Percentiles rank a stretch among this genome's conserved stretches.
Evolutionary conservation across 2,113 vertebrate species (phyloP).

Genomic region (Fregetta grallaria): DNA sequence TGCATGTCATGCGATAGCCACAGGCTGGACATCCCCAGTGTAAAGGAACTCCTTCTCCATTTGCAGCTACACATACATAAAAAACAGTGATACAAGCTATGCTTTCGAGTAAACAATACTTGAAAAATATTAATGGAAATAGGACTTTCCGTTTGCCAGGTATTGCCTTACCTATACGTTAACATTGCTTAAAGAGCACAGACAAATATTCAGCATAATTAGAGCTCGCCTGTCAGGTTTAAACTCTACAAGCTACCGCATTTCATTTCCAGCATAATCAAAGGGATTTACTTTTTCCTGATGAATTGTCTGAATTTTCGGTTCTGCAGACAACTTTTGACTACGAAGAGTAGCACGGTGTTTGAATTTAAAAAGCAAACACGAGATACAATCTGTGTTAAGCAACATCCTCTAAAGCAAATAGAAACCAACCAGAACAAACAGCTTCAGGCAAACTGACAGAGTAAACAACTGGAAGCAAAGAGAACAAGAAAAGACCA

Average conservation of each 20-base stretch:
- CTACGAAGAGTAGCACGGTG: neutral
- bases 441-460: slow-evolving; percentile 41
- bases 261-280: neutral
- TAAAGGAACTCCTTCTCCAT: neutral
- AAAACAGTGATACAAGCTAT: neutral
- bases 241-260: neutral
- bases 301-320: neutral
- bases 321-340: neutral
- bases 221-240: neutral
- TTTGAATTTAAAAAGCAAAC: slow-evolving; percentile 15
- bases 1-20: neutral
- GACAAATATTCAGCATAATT: neutral
- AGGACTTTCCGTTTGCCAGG: accelerated
- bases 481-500: neutral
- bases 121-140: neutral
- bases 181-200: neutral
- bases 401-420: slow-evolving; percentile 8
- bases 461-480: slow-evolving; percentile 31
- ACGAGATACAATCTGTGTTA: neutral
- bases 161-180: accelerated
- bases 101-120: neutral
- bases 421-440: slow-evolving; percentile 12
- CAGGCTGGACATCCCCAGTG: neutral
- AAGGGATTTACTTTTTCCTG: neutral
- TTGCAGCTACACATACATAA: neutral